phyloP scores from a whole-genome alignment of 2,888 invertebrate species.

The Plebejus argus region DNA sequence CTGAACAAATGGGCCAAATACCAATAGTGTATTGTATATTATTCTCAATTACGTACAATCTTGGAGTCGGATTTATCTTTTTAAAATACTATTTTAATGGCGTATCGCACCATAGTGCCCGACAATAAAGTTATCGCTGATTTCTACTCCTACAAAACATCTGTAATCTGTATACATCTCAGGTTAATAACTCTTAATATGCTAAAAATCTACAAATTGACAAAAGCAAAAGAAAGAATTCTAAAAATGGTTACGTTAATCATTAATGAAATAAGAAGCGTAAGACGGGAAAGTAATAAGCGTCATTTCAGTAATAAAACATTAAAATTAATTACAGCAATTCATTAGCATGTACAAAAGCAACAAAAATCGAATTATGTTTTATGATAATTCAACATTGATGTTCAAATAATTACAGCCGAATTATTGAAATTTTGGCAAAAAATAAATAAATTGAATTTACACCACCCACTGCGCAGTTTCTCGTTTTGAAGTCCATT shows the following conservation, averaged over 20 bases:
- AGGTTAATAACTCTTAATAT: no score
- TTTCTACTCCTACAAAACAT: no score
- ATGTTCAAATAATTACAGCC: not conserved
- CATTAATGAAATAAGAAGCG: not conserved
- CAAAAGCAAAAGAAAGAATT: no score
- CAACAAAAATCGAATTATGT: not conserved
- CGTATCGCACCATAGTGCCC: no score
- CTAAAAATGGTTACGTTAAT: not conserved
- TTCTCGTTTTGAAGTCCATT: not conserved
- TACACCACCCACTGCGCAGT: not conserved
- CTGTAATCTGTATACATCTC: no score
- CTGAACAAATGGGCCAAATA: no score
- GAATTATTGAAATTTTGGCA: not conserved
- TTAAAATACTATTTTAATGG: no score
- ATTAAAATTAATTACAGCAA: constrained; percentile 6
- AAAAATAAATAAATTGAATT: not conserved
- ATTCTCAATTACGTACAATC: no score
- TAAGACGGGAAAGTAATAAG: not conserved
- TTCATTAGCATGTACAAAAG: not conserved
- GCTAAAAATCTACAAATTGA: no score
- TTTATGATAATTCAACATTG: constrained; percentile 11
- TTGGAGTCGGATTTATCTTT: no score
- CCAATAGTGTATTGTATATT: no score
- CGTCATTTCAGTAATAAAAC: not conserved
- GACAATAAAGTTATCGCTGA: no score